Evolutionary conservation across 2,797 vertebrate species (phyloP), one percentile per base, ranked within the genome.

Genomic region (Scarus forsteni): DNA sequence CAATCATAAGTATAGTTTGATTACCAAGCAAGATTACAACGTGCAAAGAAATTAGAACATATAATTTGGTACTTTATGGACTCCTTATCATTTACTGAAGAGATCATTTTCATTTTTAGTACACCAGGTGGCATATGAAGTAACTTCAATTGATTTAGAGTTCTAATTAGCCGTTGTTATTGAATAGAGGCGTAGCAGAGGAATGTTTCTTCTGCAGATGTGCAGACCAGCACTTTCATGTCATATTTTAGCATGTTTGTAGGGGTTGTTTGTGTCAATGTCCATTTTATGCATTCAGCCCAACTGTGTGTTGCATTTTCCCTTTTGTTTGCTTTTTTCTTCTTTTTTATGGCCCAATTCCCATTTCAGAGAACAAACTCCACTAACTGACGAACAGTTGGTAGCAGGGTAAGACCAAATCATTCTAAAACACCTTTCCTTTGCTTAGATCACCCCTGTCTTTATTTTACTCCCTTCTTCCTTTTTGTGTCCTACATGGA

Each of bases 351-450:
- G 94, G 94, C 94, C 95, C 93, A 94, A 92, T 96, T 96, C 96
- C 96, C 93, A 93, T 98, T 97, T 95, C 97, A 99, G 98, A 94
- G 95, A 98, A 89, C 96, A 96, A 90, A 94, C 95, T 96, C 95
- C 96, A 94, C 93, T 96, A 95, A 96, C 94, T 94, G 95, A 97
- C 88, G 96, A 97, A 95, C 95, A 97, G 93, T 97, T 97, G 95
- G 97, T 98, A 95, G 94, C 95, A 77, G 97, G 97, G 97, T 98
- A 98, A 98, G 97, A 96, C 84, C 83, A 87, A 93, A 92, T 85
- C 3, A 70, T 95, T 95, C 93, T 94, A 88, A 95, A 94, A 90
- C 94, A 93, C 92, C 75, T 93, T 89, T 88, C 86, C 88, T 94
- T 86, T 89, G 89, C 94, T 94, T 94, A 93, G 92, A 95, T 93